Evolutionary conservation across 2,113 vertebrate genomes (phyloP), one percentile per base, ranked within the genome.

Genomic region (Helogale parvula): DNA sequence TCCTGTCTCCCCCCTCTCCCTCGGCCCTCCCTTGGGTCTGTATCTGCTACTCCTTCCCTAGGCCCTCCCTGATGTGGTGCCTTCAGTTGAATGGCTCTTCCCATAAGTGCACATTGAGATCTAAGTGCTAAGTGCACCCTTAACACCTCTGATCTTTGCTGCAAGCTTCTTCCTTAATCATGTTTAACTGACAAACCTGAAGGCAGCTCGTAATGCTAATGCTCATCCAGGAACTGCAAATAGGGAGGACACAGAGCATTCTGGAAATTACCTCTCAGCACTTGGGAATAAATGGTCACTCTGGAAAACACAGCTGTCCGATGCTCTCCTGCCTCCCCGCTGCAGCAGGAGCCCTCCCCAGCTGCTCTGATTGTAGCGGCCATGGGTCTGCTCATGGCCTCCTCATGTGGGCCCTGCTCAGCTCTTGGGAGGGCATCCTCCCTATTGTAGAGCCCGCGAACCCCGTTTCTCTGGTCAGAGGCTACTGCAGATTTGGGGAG

Each of bases 131-230:
- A 95, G 93, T 76, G 69, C 14, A 50, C 29, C 82, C 66, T 95
- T 92, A 81, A 88, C 81, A 76, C 87, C 57, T 97, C 96, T 96
- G 94, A 95, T 94, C 96, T 68, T 54, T 77, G n/a, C 92, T 63
- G 79, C 47, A 45, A 76, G 72, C 91, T 50, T 87, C 89, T 95
- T 54, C 96, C 66, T 96, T 92, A 92, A 85, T 97, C 95, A 86
- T 81, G 80, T 87, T 90, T 90, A 92, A 96, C 93, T 88, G 95
- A 90, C 95, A 94, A n/a, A 84, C 57, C 80, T 57, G 68, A 81
- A 97, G 76, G 92, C 87, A 80, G n/a, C 65, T 68, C 79, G 47
- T 19, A 31, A 92, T 77, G 76, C 83, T 92, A 88, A 96, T 90
- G 27, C 54, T 54, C 90, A 68, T 77, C 87, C 71, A 82, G 65